Base-by-base conservation (phyloP, 2,113 vertebrate species). In the Rhabdornis inornatus region DNA sequence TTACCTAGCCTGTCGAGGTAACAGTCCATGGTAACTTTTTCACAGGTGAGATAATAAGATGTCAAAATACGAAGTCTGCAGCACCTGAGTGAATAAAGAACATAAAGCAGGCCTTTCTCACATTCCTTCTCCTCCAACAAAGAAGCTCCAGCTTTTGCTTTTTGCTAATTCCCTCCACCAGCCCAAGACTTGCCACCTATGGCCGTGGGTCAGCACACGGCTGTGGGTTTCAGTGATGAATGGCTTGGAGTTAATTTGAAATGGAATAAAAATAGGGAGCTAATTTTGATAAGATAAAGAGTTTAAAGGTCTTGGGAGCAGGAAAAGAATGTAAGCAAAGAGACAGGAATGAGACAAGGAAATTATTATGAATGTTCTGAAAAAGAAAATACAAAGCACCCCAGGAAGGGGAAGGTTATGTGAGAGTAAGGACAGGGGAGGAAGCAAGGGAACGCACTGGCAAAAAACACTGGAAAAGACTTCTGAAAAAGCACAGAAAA, bases 221-320 rank as follows among this genome's bases (percentile, higher is more conserved):
- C 20, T 87, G 23, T 74, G 61, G 39, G 27, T 16, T 85, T 90
- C 57, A 88, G 44, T 61, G 25, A 82, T 10, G 50, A 95, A 72
- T 40, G 28, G 19, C n/a, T 45, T 39, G 18, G 39, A 74, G 35
- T 30, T 65, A 24, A 37, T 40, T 8, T 39, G 22, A 88, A 88
- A 52, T 2, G 22, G 28, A 5, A 44, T n/a, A 53, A 61, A 78
- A 40, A 14, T 11, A 66, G 11, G 24, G 47, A 81, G 49, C 45
- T 89, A 65, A 81, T 85, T 91, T 78, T 87, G 60, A 75, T 82
- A 91, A 76, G 44, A 64, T 27, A 87, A 94, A 74, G 40, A 90
- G 40, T 57, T 94, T 79, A 72, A 91, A 70, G 44, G 40, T 71
- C 49, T 87, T 9, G 0, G 40, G 37, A 93, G 59, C 53, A 76